Base-by-base conservation (phyloP, 2,888 invertebrate species). In the Pandemis heparana region DNA sequence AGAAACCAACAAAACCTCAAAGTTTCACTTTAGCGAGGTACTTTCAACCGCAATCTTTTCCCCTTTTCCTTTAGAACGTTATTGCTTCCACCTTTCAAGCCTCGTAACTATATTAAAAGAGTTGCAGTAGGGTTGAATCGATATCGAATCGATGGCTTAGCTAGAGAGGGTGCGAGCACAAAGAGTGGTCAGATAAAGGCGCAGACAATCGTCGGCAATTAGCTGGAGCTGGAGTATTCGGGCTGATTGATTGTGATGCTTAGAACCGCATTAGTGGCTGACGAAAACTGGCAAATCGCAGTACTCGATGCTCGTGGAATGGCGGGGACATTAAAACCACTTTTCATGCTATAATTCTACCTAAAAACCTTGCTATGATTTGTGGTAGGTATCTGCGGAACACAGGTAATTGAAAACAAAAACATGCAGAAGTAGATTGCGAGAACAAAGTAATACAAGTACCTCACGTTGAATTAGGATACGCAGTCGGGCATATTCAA, bases 201-300 rank as follows among this genome's bases (percentile, higher is more conserved):
- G 80, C 80, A 89, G 89, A 89, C 89, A 90, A 91, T 88, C 77
- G 82, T 72, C 80, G 88, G 88, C 87, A 90, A 91, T 91, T 91
- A 91, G 90, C 83, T 80, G 66, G 80, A 91, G 90, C 83, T 80
- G 66, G 80, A 85, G 82, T 84, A 87, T 86, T 87, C 84, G 82
- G 83, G 82, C 84, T 87, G 86, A 87, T 90, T 89, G 88, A 89
- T 89, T 82, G 82, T 59, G 76, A 69, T 81, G 85, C 80, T 87
- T 88, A 89, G 88, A 77, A 80, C 85, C 77, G 80, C 86, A 88
- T 87, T 87, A 87, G 83, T 84, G 84, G 76, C 78, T 84, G 82
- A 85, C 86, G 85, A 86, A 86, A 74, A 74, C 69, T 69, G 56
- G 23, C 56, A 23, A 53, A 53, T 56, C 56, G 23, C 12, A 23